phyloP scores from a whole-genome alignment of 2,888 invertebrate genomes.

The Clusia tigrina region DNA sequence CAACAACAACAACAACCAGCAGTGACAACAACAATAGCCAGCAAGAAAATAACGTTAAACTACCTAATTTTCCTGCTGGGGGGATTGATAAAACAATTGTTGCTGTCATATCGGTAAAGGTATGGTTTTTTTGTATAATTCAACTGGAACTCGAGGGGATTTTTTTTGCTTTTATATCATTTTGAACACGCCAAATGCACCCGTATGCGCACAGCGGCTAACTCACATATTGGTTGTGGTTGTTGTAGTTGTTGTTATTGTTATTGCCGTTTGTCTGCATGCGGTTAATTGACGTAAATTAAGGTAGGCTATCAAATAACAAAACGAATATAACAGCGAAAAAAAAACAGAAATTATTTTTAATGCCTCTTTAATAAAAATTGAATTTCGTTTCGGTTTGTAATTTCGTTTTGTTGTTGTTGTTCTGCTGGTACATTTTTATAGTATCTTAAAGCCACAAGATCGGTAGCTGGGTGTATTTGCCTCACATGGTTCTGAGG shows the following conservation, averaged over 20 bases:
- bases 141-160: background rate
- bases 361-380: no score
- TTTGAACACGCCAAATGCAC: background rate
- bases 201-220: conserved; percentile 15
- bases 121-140: background rate
- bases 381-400: no score
- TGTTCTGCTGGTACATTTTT: no score
- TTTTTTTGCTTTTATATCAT: no score
- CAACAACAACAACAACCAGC: conserved; percentile 11
- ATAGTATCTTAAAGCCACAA: no score
- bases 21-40: background rate
- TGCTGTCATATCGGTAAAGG: background rate
- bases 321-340: no score
- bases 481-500: no score
- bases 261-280: conserved; percentile 42
- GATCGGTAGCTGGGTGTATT: no score
- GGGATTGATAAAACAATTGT: no score
- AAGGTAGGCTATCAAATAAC: conserved; percentile 61
- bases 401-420: no score
- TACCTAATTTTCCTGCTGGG: background rate
- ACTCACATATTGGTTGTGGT: background rate
- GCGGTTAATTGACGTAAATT: conserved; percentile 64
- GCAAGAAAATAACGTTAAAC: background rate
- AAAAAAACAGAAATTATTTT: no score
- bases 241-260: conserved; percentile 13